Conservation (phyloP, 35 echinoderm and acorn worm genomes). For the Diadema setosum region DNA sequence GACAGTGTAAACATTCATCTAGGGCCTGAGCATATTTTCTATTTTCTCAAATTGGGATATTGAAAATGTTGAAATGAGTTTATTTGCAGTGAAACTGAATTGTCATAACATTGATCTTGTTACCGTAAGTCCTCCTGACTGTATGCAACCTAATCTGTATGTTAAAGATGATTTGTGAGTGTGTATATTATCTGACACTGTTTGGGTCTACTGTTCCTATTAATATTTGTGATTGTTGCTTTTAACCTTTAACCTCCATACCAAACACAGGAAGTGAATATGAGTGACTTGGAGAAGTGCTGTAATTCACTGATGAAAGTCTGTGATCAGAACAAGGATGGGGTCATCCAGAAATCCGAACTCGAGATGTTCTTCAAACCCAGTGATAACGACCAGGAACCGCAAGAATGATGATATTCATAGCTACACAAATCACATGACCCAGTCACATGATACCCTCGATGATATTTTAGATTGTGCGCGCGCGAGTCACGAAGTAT, state of each 20-base stretch:
- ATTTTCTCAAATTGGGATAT: no score
- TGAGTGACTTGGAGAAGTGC: neutral
- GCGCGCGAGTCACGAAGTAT: neutral
- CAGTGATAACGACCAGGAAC: neutral
- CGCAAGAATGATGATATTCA: neutral
- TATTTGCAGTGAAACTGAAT: no score
- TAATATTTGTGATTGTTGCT: no score
- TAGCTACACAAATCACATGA: neutral
- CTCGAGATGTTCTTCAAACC: neutral
- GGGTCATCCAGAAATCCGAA: neutral
- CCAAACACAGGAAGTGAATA: neutral
- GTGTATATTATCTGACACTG: no score
- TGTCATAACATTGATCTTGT: no score
- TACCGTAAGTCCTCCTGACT: no score
- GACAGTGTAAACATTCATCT: no score
- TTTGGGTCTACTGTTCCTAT: no score
- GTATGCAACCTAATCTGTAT: no score
- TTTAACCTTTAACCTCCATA: neutral
- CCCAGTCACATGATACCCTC: neutral
- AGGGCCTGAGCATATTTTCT: no score
- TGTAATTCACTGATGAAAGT: neutral
- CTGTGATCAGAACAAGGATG: neutral
- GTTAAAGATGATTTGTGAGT: no score
- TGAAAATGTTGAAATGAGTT: no score
- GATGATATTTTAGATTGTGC: neutral